Evolutionary conservation across 2,113 vertebrate species (phyloP), one percentile per base, ranked within the genome.

Genomic region (Plotosus lineatus): DNA sequence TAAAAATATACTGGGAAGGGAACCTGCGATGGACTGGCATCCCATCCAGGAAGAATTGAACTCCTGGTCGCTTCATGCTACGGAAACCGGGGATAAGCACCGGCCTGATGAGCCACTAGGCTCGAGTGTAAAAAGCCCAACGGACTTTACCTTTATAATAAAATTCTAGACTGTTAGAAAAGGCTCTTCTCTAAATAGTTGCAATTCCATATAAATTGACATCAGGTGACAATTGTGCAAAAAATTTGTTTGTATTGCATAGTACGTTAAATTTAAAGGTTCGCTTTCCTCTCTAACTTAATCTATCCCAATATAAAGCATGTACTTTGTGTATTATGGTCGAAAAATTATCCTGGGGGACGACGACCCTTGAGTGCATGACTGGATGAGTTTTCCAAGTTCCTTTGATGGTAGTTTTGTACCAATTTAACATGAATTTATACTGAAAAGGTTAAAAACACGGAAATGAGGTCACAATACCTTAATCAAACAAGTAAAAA

Each of bases 241-340:
- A 68, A 68, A 56, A n/a, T n/a, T 44, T 17, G 44, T 68, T 21
- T 56, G 38, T 23, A 71, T 71, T 42, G 63, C 65, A 78, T 53
- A 53, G 48, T 19, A 9, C 12, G 31, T 19, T 56, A 11, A 66
- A 77, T 65, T 14, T 3, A 68, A 71, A 31, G 26, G 23, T 71
- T 28, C 38, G n/a, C 36, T 40, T 66, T 15, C 31, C 31, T 19
- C 33, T 14, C 31, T 38, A 19, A 23, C 6, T 63, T 63, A 66
- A 66, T 23, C 23, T 36, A 68, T 44, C 40, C 40, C 38, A 44
- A 10, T 0, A 38, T 26, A 36, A 63, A 36, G 28, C 31, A 36
- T 3, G 36, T 6, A 33, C 60, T 19, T 28, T 10, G 9, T 15
- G 19, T 33, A 11, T 60, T 40, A n/a, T 44, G 38, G 1, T 8